Evolutionary conservation across 2,113 vertebrate genomes (phyloP).

Genomic region (Meleagris gallopavo): DNA sequence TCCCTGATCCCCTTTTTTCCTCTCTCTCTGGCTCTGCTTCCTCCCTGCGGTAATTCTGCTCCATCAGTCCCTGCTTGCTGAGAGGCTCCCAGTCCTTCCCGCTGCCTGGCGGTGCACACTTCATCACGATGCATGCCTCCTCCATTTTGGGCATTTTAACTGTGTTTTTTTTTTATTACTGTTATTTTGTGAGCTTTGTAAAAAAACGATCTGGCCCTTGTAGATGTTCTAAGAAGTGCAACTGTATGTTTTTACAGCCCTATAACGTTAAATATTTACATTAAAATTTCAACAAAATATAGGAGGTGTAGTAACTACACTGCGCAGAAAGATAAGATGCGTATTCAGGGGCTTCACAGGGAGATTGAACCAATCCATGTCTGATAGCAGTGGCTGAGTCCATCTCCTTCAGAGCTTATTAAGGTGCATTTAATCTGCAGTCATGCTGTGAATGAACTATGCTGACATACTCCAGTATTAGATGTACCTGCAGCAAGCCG

Average conservation of each 20-base stretch:
- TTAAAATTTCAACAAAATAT: background rate
- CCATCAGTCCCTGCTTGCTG: background rate
- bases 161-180: background rate
- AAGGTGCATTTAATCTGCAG: background rate
- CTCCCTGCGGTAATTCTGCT: background rate
- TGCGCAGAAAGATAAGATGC: background rate
- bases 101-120: background rate
- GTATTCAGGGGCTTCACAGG: background rate
- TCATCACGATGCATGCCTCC: background rate
- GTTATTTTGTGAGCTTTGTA: background rate
- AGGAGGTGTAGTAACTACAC: background rate
- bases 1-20: conserved; percentile 3
- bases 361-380: background rate
- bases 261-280: background rate
- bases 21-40: background rate
- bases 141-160: background rate
- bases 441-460: background rate
- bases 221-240: background rate
- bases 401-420: background rate
- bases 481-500: background rate
- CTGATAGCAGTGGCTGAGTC: fast-evolving
- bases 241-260: background rate
- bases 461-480: background rate
- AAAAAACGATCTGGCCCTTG: background rate
- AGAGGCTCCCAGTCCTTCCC: background rate